Base-by-base conservation (phyloP, 2,888 invertebrate species). In the Idaea dimidiata region DNA sequence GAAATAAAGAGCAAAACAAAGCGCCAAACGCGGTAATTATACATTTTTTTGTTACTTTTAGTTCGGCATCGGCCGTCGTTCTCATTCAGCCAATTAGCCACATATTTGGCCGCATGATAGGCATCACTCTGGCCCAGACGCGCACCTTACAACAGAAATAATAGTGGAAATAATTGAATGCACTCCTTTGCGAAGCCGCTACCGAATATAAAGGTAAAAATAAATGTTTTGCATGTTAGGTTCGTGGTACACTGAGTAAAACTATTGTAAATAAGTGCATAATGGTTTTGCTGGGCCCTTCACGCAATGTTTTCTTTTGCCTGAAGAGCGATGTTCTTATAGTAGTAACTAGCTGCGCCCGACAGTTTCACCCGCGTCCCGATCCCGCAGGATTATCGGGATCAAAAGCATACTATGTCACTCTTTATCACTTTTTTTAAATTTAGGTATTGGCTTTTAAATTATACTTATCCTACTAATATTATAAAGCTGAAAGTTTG, bases 181-280 rank as follows among this genome's bases (percentile, higher is more conserved):
- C 78, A 78, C 74, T 74, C 80, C 84, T 87, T 89, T 88, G 84
- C 78, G 75, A 64, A 75, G 84, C 84, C 86, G 86, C 86, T 81
- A 80, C 87, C 84, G 83, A 88, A 87, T 84, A 82, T 79, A 82
- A 79, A 77, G 73, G 60, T 72, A 78, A 82, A 80, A 83, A 78
- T 66, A 72, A 66, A 74, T 73, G 73, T 72, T 72, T 72, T 72
- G 75, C 70, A 66, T 58, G 59, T 18, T 56, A 66, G 58, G 71
- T 6, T 4, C 18, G 77, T 16, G 76, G 57, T 65, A 82, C 80
- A 87, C 74, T 63, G 70, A 66, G 80, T 31, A n/a, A n/a, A n/a
- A n/a, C n/a, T n/a, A n/a, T n/a, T n/a, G n/a, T n/a, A n/a, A n/a
- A n/a, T n/a, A n/a, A n/a, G n/a, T n/a, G n/a, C n/a, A n/a, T n/a